Evolutionary conservation across 2,888 invertebrate genomes (phyloP), one percentile per base, ranked within the genome.

Genomic region (Volucella zonaria): DNA sequence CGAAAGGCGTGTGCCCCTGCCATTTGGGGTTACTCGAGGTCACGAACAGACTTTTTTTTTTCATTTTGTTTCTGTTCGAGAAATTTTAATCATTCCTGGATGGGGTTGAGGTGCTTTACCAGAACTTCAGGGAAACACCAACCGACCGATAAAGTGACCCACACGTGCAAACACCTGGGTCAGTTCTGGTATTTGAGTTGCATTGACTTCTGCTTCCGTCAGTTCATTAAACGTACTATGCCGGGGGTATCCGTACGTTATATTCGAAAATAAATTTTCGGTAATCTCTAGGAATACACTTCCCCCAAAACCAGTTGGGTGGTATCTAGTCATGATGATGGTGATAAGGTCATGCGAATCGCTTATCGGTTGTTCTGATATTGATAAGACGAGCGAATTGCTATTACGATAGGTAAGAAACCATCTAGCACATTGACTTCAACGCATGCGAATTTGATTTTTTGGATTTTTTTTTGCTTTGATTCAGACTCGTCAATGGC

Each of bases 361-460:
- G 73, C 79, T 83, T 83, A 83, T 83, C 82, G 79, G 82, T 83
- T 79, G 82, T 70, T 64, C 47, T 45, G 82, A 79, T 83, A 79
- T 31, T 31, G 31, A 31, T 31, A 31, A 31, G 31, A 74, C 74
- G 64, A 64, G 64, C 64, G 70, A 64, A 49, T 61, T 61, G 14
- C 38, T 74, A 47, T 67, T 73, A 51, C 23, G 64, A 68, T 67
- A 64, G 74, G 58, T 74, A 45, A 67, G 61, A 45, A 15, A 64
- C 66, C 79, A 70, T 54, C 70, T 79, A 83, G 82, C 70, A 52
- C 79, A 79, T 66, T 54, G 82, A 79, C 79, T 68, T 42, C 47
- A 14, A 38, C 15, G 8, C 38, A 31, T 6, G 31, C 0, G 59
- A 43, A 38, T 45, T 58, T 8, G 51, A 18, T n/a, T 8, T 59